Base-by-base conservation (phyloP, 2,888 invertebrate genomes). In the Protonemura montana region DNA sequence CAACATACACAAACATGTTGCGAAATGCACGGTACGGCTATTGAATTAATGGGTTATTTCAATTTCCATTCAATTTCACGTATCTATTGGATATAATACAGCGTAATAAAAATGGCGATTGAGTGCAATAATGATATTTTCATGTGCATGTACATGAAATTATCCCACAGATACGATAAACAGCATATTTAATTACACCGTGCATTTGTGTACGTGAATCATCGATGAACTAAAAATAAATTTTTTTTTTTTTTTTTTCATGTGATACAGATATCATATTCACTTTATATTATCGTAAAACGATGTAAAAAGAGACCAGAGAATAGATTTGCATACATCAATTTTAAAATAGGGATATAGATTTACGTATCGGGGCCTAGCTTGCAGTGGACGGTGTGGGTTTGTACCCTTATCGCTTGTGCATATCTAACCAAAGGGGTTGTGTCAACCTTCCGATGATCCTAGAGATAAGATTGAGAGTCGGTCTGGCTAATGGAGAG, bases 401-500 rank as follows among this genome's bases (percentile, higher is more conserved):
- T 30, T 30, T 21, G 16, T 81, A 21, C 16, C 29, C 7, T 30
- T 81, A 81, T 81, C 81, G 10, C 6, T 42, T 3, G 59, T 84
- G 76, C 76, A 84, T 84, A 84, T 84, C 84, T 84, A 84, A 84
- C 84, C 84, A 84, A 84, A 84, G 84, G 84, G 84, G 59, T 84
- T 84, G 84, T 84, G 59, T 84, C 59, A 83, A 84, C 84, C 35
- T 35, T 76, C 16, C 21, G 28, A 28, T 16, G 76, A 76, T 59
- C 28, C 29, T 16, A n/a, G n/a, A 13, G 84, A 84, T 84, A 84
- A 76, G 84, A 76, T 28, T 59, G 42, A 42, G 59, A 76, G 26
- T 84, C 29, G 59, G 84, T 83, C 83, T 10, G 26, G 26, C 83
- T 83, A 42, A 59, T 83, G 25, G 3, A 30, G 81, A 28, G 10